Base-by-base conservation (phyloP, 2,888 invertebrate genomes). In the Coenonympha arcania region DNA sequence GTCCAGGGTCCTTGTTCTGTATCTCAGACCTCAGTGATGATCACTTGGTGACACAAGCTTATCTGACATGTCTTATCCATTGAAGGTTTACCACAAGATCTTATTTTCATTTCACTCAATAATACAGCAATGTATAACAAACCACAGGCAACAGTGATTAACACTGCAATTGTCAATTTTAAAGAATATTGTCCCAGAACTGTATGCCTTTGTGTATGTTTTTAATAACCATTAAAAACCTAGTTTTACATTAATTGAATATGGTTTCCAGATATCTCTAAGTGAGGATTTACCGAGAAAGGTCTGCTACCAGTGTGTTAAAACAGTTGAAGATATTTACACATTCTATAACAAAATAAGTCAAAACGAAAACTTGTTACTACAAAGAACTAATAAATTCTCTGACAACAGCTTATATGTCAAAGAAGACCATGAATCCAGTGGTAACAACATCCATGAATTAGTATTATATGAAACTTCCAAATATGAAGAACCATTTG, bases 261-360 rank as follows among this genome's bases (percentile, higher is more conserved):
- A 16, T n/a, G n/a, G n/a, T 8, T 71, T 69, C 45, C 69, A 79
- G 79, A 62, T 78, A 40, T 13, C 50, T 15, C n/a, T 62, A 4
- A 56, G 60, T 2, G 42, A 68, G 20, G 43, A 24, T 1, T 60
- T 77, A 0, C 79, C 79, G 1, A 66, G 57, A n/a, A 57, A 61
- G 11, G 52, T 75, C 16, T 80, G 80, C 41, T 42, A 55, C 6
- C 11, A 19, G 6, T 80, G 80, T 50, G 33, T 61, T 1, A 52
- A 61, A 8, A 69, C 63, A 62, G 57, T 77, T n/a, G 56, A 67
- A 39, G 56, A 71, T 39, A 57, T 70, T 1, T 49, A 61, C 44
- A 49, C 57, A 44, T 79, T 73, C 51, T 58, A 60, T 18, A 37
- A 60, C 40, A 58, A 54, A 48, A 48, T 77, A 2, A 55, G 55